Conservation (phyloP, 2,113 vertebrate genomes). For the Dissostichus mawsoni region DNA sequence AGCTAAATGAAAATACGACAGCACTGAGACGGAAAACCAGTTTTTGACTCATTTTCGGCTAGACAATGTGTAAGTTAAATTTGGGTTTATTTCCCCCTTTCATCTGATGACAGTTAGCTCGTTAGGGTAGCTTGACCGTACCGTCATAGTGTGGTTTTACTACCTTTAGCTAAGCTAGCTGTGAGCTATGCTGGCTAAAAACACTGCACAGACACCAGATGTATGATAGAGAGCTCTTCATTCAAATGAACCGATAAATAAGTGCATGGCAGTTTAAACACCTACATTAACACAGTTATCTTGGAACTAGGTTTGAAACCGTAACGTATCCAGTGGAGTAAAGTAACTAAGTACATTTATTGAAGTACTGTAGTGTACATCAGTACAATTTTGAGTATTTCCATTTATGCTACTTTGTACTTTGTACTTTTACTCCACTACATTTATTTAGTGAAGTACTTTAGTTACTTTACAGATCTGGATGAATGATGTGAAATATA, state of each 20-base stretch:
- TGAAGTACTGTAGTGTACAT: no score
- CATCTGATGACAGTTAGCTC: no score
- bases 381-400: no score
- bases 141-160: background rate
- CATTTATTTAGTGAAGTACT: no score
- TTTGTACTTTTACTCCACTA: no score
- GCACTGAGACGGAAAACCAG: background rate
- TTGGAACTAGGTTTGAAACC: background rate
- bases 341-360: no score
- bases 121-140: rapidly evolving
- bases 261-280: background rate
- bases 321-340: background rate
- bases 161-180: background rate
- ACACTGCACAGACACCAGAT: no score
- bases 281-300: no score
- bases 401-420: no score
- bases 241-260: background rate
- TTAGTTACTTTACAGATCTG: no score
- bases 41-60: background rate
- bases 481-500: no score
- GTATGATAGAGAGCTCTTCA: background rate
- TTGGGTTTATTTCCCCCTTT: rapidly evolving
- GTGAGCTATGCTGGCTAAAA: background rate
- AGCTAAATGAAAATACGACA: background rate
- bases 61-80: conserved; percentile 40